Base-by-base conservation (phyloP, 2,888 invertebrate species). In the Tachina lurida region DNA sequence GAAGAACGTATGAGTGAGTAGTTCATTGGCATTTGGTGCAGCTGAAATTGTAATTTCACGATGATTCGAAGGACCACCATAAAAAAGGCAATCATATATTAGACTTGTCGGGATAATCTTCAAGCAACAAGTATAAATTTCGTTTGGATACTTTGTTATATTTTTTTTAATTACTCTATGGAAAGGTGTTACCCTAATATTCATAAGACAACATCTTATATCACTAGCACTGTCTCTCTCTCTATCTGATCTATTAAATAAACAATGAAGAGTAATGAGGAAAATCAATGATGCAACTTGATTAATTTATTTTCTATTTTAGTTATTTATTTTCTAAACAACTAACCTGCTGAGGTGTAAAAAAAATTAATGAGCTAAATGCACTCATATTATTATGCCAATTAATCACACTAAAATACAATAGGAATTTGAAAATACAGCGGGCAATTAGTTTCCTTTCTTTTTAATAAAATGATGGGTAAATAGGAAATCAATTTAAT, bases 271-370 rank as follows among this genome's bases (percentile, higher is more conserved):
- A 58, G 45, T 45, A 52, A 43, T 45, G n/a, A 67, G 68, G 67
- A 77, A 58, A 67, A 56, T 67, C 65, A 77, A 67, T 76, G 67
- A 77, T 67, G 76, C 56, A 67, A 77, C 56, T 47, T 45, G 52
- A 76, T 67, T 67, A 52, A 67, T 67, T 67, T 67, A 49, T 67
- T 49, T 67, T 65, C 15, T 22, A 31, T 49, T 67, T 67, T 2
- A 49, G 10, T 22, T 65, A n/a, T 19, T 54, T 41, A 43, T 54
- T 22, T 54, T 60, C 3, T 49, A 54, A 71, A 15, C 22, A 58
- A 71, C 56, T 8, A 10, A 60, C 73, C 47, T 60, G 9, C 17
- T 56, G 58, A n/a, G 47, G 58, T 17, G 15, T 47, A 22, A 58
- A 49, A 43, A 43, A 56, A 13, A 12, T 49, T n/a, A 47, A n/a